These are phyloP conservation scores for Minunthozetes semirufus DNA, from an alignment of 2,888 invertebrate genomes.

Conservation along the genomic window DNA sequence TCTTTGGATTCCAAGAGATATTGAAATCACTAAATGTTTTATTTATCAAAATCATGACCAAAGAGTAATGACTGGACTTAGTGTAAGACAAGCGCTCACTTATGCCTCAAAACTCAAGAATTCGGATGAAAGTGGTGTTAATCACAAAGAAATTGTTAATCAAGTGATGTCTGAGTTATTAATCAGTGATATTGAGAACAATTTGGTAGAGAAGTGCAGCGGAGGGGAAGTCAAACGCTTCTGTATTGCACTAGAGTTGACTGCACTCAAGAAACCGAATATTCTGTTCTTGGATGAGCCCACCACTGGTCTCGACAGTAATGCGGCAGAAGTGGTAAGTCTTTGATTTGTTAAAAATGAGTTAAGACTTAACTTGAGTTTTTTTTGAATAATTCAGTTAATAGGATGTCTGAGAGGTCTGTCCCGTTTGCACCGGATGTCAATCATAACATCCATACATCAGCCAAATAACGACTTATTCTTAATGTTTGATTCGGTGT, in stretches of 20 bases:
- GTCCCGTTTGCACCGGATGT: background rate
- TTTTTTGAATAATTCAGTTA: no score
- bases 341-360: no score
- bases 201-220: background rate
- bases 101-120: constrained; percentile 12
- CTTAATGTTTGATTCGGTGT: constrained; percentile 34
- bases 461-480: constrained; percentile 37
- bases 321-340: background rate
- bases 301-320: constrained; percentile 17
- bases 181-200: background rate
- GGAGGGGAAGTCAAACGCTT: background rate
- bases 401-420: background rate
- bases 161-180: background rate
- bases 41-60: constrained; percentile 15
- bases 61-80: background rate
- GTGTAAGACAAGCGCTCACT: background rate
- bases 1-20: background rate
- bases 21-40: background rate
- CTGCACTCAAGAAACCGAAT: background rate
- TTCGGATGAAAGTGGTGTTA: background rate
- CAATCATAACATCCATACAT: constrained; percentile 37
- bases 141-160: background rate
- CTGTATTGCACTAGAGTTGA: background rate
- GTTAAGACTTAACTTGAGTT: no score
- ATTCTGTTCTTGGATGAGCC: background rate